Evolutionary conservation across 2,888 invertebrate species (phyloP), one percentile per base, ranked within the genome.

Genomic region (Phasia obesa): DNA sequence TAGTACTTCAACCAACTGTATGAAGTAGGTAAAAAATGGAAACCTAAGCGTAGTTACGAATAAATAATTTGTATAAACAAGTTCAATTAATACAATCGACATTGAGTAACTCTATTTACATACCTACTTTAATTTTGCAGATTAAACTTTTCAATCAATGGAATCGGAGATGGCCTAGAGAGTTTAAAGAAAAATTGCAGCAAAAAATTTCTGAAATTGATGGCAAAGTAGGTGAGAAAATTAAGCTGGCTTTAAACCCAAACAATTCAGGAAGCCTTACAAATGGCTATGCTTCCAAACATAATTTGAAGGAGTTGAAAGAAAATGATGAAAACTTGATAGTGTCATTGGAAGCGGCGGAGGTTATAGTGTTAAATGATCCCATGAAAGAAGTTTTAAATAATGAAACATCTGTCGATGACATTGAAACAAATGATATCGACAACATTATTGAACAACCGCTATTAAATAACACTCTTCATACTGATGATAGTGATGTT

Each of bases 111-210:
- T 17, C 5, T 17, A 47, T 47, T 17, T 47, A 47, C 21, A 47
- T 13, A 23, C 3, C 21, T 17, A 4, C 2, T 69, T 31, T 75
- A 11, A 44, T 60, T 62, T 90, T 91, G 84, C 90, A 95, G 95
- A 94, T 95, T 60, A 97, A 97, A 91, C 91, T 97, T 53, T 97
- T 97, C 88, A 94, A 94, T 87, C 96, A 97, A 91, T 97, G 97
- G 97, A 95, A 94, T 87, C 93, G 94, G 17, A 94, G 94, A 86
- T 97, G 97, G 97, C 93, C 94, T 6, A 92, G 93, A 55, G 95
- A 95, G 84, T 95, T 96, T 84, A 95, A 94, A 88, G 94, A 94
- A 44, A 93, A 93, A 85, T 92, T 97, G 38, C 91, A 96, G 44
- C 93, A 93, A 74, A 94, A 94, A 84, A 93, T 96, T 27, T 93